phyloP scores from a whole-genome alignment of 1,140 invertebrate species.

The Hylaeus anthracinus region DNA sequence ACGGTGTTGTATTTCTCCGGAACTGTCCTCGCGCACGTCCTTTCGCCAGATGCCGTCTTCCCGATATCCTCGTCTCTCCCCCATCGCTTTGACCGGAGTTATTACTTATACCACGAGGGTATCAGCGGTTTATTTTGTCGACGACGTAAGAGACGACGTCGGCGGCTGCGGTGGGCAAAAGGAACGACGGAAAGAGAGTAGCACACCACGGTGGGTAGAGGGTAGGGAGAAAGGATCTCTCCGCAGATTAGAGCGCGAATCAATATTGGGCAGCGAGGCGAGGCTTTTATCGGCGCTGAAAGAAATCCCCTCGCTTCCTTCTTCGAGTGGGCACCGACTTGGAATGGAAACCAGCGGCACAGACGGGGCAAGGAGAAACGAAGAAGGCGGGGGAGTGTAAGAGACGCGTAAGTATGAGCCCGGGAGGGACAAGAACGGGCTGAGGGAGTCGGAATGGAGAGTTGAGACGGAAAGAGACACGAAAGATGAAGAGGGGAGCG shows the following conservation, averaged over 20 bases:
- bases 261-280: conserved; percentile 80
- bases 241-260: conserved; percentile 80
- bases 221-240: conserved; percentile 58
- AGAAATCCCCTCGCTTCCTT: conserved; percentile 70
- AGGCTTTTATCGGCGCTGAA: conserved; percentile 78
- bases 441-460: conserved; percentile 38
- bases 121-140: conserved; percentile 65
- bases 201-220: neutral
- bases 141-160: conserved; percentile 56
- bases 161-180: conserved; percentile 42
- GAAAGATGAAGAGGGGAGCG: conserved; percentile 51
- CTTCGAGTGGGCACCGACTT: conserved; percentile 57
- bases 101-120: conserved; percentile 64
- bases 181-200: conserved; percentile 31
- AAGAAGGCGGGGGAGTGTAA: conserved; percentile 29
- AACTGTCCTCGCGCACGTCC: conserved; percentile 47
- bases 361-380: conserved; percentile 45
- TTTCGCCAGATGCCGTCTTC: conserved; percentile 59
- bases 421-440: conserved; percentile 13
- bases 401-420: conserved; percentile 28
- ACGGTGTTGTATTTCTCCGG: conserved; percentile 42
- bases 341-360: conserved; percentile 45
- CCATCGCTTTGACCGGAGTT: conserved; percentile 47
- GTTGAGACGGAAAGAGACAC: conserved; percentile 49
- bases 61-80: conserved; percentile 50